phyloP scores from a whole-genome alignment of 2,888 invertebrate genomes.

The Dasypogon diadema region DNA sequence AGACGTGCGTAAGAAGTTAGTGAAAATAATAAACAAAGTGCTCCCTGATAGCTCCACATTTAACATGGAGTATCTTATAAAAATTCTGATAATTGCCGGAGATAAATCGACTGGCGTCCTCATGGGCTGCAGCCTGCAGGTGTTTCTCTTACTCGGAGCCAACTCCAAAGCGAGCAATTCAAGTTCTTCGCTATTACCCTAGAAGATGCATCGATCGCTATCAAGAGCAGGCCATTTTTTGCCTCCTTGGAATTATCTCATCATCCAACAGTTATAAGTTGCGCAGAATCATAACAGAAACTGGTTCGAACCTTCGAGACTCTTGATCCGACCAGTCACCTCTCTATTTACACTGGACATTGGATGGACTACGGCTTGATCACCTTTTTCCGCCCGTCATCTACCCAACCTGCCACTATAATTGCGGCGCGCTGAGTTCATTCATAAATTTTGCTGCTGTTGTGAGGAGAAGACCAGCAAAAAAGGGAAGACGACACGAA shows the following conservation, averaged over 20 bases:
- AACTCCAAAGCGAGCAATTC: not conserved
- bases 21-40: too few species aligned
- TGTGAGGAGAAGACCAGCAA: not conserved
- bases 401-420: slow-evolving; percentile 32
- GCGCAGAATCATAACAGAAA: slow-evolving; percentile 24
- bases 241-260: slow-evolving; percentile 18
- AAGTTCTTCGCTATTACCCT: not conserved
- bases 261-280: slow-evolving; percentile 25
- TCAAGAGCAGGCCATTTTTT: not conserved
- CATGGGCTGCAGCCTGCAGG: slow-evolving; percentile 1
- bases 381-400: slow-evolving; percentile 27
- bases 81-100: slow-evolving; percentile 27
- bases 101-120: slow-evolving; percentile 19
- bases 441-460: slow-evolving; percentile 35
- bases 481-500: slow-evolving; percentile 2
- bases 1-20: too few species aligned
- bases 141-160: not conserved
- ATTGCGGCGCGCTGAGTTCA: slow-evolving; percentile 24
- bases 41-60: not conserved
- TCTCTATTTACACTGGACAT: not conserved
- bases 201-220: slow-evolving; percentile 36
- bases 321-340: slow-evolving; percentile 16
- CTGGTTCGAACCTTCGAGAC: slow-evolving; percentile 13
- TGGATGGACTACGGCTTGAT: not conserved
- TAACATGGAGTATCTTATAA: slow-evolving; percentile 14